phyloP scores from a whole-genome alignment of 2,113 vertebrate genomes.

The Anhinga rufa region DNA sequence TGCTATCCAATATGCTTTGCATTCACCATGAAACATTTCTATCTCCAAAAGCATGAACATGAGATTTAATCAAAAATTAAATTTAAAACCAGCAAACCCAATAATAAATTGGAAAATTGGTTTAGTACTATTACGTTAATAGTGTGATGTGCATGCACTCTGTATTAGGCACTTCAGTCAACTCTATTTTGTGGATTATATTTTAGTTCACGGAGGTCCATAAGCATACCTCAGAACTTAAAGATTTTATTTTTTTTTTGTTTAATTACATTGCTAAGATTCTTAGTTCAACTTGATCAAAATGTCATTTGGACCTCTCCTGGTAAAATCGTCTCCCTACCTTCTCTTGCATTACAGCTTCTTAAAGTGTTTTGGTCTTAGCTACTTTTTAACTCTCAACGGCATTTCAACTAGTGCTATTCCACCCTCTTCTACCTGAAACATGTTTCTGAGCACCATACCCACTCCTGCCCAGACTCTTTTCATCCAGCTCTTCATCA shows the following conservation, averaged over 20 bases:
- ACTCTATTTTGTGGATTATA: neutral
- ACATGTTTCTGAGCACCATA: neutral
- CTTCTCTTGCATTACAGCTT: neutral
- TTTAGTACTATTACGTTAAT: neutral
- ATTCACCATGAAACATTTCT: conserved; percentile 23
- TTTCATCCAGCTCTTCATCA: too few species aligned
- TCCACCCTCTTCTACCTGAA: neutral
- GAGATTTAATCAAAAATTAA: conserved; percentile 22
- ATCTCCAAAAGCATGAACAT: neutral
- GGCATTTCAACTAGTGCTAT: neutral
- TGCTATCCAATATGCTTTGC: neutral
- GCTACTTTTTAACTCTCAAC: neutral
- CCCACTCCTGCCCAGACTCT: neutral
- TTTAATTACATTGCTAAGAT: neutral
- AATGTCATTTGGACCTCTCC: neutral
- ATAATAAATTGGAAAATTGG: conserved; percentile 26
- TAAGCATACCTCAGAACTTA: neutral
- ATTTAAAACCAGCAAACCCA: conserved; percentile 8
- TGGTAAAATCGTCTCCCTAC: neutral
- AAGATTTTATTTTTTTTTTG: neutral
- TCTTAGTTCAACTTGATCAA: neutral
- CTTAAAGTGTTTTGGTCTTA: neutral
- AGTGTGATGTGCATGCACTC: neutral
- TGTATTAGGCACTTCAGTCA: neutral
- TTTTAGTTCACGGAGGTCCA: neutral